Conservation (phyloP, 2,888 invertebrate genomes). For the Eupithecia tripunctaria region DNA sequence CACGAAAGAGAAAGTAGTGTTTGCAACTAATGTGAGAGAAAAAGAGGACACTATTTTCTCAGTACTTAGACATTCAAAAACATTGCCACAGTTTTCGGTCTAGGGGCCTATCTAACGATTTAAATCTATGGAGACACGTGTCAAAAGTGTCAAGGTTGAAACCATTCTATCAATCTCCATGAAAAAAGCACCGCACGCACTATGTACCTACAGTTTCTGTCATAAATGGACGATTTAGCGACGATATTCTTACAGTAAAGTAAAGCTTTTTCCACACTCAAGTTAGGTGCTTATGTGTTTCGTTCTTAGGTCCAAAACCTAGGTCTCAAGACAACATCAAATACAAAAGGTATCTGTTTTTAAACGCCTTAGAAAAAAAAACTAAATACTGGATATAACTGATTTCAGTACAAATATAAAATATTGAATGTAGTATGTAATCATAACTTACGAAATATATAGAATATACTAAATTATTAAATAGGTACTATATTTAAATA, state of each 20-base stretch:
- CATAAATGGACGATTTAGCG: neutral
- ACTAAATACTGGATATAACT: neutral
- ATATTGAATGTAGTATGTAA: neutral
- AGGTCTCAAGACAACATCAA: slow-evolving; percentile 9
- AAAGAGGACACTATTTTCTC: too few species aligned
- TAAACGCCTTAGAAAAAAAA: neutral
- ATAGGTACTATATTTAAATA: slow-evolving; percentile 3
- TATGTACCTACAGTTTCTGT: neutral
- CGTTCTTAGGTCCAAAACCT: neutral
- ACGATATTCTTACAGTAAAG: neutral
- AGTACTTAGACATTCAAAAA: too few species aligned
- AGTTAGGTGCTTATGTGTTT: neutral
- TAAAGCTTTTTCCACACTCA: neutral
- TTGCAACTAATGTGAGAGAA: too few species aligned
- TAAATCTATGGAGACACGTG: too few species aligned
- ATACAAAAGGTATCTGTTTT: neutral
- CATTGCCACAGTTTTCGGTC: too few species aligned
- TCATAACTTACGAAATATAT: neutral
- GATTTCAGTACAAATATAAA: slow-evolving; percentile 2
- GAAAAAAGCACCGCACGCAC: neutral
- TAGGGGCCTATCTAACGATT: too few species aligned
- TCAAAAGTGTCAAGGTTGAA: too few species aligned
- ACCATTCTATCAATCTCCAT: neutral
- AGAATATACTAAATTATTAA: neutral
- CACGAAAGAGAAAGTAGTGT: too few species aligned